Conservation (phyloP, 2,888 invertebrate genomes). For the Myathropa florea region DNA sequence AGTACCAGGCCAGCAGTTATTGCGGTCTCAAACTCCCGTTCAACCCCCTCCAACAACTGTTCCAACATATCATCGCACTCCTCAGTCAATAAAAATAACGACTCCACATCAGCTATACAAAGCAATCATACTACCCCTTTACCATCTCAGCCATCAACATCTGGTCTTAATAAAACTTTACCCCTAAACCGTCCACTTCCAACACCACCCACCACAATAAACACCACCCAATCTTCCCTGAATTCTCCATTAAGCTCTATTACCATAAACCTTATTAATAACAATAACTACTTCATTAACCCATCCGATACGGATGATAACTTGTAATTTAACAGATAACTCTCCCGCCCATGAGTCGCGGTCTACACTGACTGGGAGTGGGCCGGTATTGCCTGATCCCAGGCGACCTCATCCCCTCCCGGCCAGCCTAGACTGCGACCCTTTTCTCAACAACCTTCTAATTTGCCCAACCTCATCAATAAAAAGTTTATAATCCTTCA, state of each 20-base stretch:
- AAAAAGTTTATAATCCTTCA: too few relatives aligned
- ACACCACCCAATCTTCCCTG: neutral
- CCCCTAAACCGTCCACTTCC: neutral
- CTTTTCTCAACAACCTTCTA: neutral
- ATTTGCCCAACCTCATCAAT: neutral
- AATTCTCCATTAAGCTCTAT: neutral
- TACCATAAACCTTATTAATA: neutral
- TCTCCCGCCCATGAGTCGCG: too few relatives aligned
- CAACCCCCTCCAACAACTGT: neutral
- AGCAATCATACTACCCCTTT: neutral
- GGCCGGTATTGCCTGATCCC: neutral
- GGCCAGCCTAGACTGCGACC: neutral
- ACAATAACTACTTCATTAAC: neutral
- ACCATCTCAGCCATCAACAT: neutral
- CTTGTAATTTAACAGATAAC: neutral
- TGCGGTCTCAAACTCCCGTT: neutral
- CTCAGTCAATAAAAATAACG: neutral
- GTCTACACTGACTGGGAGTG: neutral
- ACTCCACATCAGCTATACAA: neutral
- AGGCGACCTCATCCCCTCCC: neutral
- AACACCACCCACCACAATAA: neutral
- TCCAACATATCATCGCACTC: too few relatives aligned
- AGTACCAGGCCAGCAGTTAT: neutral
- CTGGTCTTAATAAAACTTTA: neutral
- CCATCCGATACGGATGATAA: neutral